Percentiles rank a stretch among this genome's conserved stretches.
phyloP scores from a whole-genome alignment of 1,140 invertebrate genomes.

The Drosophila elegans region DNA sequence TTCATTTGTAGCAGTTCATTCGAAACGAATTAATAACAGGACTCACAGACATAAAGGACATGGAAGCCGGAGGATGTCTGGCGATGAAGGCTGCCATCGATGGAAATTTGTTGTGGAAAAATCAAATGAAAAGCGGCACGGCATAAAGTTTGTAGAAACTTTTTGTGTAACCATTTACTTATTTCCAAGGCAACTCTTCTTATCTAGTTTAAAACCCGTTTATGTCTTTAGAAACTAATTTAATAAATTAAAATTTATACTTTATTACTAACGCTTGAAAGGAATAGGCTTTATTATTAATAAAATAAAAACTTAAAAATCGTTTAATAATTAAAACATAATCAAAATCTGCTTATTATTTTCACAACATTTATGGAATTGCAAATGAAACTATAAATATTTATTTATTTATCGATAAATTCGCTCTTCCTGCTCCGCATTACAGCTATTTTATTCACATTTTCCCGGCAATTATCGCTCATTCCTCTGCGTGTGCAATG shows the following conservation, averaged over 20 bases:
- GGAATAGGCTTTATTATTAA: too few relatives aligned
- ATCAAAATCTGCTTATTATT: too few relatives aligned
- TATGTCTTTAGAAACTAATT: neutral
- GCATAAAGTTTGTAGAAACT: slow-evolving; percentile 1
- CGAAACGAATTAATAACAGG: slow-evolving; percentile 50
- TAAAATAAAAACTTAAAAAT: too few relatives aligned
- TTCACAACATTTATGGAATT: too few relatives aligned
- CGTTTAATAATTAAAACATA: too few relatives aligned
- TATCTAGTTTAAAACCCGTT: slow-evolving; percentile 4
- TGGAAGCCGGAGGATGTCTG: neutral
- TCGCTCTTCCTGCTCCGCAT: neutral
- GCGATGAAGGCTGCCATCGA: slow-evolving; percentile 4
- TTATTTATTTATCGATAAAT: slow-evolving; percentile 1
- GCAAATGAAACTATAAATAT: neutral
- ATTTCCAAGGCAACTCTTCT: slow-evolving; percentile 10
- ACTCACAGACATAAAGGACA: slow-evolving; percentile 5
- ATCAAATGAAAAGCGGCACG: slow-evolving; percentile 4
- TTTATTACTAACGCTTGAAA: too few relatives aligned
- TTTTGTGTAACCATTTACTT: neutral
- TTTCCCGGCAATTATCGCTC: slow-evolving; percentile 1
- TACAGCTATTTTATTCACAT: neutral
- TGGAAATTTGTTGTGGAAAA: neutral
- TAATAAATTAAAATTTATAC: neutral
- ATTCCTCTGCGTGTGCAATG: slow-evolving; percentile 1
- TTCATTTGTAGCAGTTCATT: slow-evolving; percentile 41